Evolutionary conservation across 37 sponge, comb jelly and placozoan species (phyloP).

Genomic region (Beroe ovata): DNA sequence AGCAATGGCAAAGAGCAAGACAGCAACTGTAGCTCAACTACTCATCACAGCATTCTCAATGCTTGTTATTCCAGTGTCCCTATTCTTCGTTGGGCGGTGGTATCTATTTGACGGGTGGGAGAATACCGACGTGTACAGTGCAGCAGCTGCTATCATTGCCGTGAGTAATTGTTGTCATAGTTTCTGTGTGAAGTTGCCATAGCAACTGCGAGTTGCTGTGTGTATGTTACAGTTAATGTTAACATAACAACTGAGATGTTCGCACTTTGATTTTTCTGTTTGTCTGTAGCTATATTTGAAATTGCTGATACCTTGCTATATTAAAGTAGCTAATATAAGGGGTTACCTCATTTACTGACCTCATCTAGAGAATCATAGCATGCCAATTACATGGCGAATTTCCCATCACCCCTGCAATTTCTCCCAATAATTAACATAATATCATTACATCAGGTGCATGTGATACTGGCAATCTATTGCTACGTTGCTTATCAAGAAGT

Average conservation of each 20-base stretch:
- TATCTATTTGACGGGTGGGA: constrained; percentile 4
- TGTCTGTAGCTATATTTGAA: too few species aligned
- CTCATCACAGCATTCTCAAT: constrained; percentile 43
- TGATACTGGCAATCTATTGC: constrained; percentile 50
- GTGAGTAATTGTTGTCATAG: constrained; percentile 26
- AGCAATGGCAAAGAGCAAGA: constrained; percentile 44
- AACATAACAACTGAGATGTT: too few species aligned
- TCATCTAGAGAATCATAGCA: not conserved
- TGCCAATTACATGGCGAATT: not conserved
- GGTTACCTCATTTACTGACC: too few species aligned
- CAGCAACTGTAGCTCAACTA: constrained; percentile 1
- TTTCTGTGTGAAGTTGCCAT: too few species aligned
- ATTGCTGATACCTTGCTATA: too few species aligned
- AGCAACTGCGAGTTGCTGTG: too few species aligned
- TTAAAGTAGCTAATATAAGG: too few species aligned
- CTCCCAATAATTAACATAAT: too few species aligned
- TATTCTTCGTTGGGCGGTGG: constrained; percentile 48
- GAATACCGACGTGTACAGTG: constrained; percentile 36
- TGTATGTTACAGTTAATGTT: too few species aligned
- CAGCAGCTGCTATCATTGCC: not conserved
- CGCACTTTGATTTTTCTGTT: too few species aligned
- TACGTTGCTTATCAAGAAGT: constrained; percentile 65
- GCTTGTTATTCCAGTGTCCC: constrained; percentile 30
- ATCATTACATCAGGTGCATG: constrained; percentile 60
- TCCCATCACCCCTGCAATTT: not conserved